Base-by-base conservation (phyloP, 2,113 vertebrate genomes). In the Microcebus jonahi region DNA sequence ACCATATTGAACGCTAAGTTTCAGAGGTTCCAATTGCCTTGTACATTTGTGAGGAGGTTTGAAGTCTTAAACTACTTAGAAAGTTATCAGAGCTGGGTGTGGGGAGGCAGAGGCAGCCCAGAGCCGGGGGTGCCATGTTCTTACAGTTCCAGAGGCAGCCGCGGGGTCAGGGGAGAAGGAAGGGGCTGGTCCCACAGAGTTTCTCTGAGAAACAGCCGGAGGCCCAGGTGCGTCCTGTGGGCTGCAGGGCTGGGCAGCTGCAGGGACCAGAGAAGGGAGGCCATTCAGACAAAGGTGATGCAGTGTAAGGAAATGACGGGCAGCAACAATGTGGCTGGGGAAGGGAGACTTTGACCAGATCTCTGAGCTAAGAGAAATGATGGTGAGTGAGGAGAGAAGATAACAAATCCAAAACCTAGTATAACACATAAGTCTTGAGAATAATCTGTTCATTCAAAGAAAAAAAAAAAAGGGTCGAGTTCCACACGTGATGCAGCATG, bases 391-490 rank as follows among this genome's bases (percentile, higher is more conserved):
- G 97, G 97, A 96, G 92, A 91, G 36, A 12, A 68, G 61, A n/a
- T 63, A 79, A 95, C 96, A 97, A 97, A 57, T 73, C 53, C 94
- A 96, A 93, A 97, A 95, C 95, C 94, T 94, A 91, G 59, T 93
- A 94, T 89, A 84, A 87, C 95, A 94, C 91, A 95, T 57, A 48
- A 18, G 0, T 80, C 96, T 96, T 97, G 97, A 98, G 97, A 97
- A 97, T 97, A 97, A 97, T 94, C 93, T 93, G 96, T 96, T 97
- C 96, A 96, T 97, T 91, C 94, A 94, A 77, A 12, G 45, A 57
- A 42, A 45, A n/a, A 75, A 77, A 76, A 34, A 77, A 36, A 50
- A 39, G 42, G 34, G 18, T n/a, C 18, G 31, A 2, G 11, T 68
- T 80, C 48, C 48, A 23, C 23, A 29, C 42, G 48, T 20, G 53